phyloP scores from a whole-genome alignment of 2,888 invertebrate species.

The Ophioninae sp. region DNA sequence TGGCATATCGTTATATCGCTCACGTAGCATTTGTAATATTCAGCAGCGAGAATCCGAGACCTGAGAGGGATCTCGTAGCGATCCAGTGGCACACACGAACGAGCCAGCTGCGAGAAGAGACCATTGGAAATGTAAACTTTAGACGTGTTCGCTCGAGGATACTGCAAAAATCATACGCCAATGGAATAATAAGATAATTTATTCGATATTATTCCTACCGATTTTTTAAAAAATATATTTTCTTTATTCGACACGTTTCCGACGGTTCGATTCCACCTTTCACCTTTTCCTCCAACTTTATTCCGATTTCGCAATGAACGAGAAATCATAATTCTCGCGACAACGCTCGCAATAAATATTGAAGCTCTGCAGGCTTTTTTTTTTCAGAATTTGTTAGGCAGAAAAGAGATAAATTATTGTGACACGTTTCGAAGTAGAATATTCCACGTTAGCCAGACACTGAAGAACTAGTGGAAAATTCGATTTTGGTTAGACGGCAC shows the following conservation, averaged over 20 bases:
- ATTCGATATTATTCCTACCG: background rate
- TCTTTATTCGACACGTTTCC: background rate
- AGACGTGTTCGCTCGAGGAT: conserved; percentile 18
- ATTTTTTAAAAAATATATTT: no score
- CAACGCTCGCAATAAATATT: background rate
- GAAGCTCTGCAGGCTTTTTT: background rate
- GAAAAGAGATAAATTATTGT: background rate
- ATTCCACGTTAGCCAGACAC: no score
- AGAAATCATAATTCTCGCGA: background rate
- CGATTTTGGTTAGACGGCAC: no score
- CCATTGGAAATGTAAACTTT: conserved; percentile 26
- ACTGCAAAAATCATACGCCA: conserved; percentile 31
- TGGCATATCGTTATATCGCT: conserved; percentile 50
- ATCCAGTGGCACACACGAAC: conserved; percentile 23
- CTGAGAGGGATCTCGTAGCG: conserved; percentile 8
- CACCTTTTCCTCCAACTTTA: background rate
- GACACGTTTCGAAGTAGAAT: no score
- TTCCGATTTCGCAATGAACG: background rate
- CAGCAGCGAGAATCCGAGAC: conserved; percentile 35
- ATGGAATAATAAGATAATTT: conserved; percentile 43
- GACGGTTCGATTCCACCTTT: background rate
- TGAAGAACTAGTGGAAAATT: no score
- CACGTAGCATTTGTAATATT: conserved; percentile 57
- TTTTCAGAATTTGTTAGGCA: background rate
- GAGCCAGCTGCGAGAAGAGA: conserved; percentile 7